A percentile compares a stretch with the other conserved stretches of the same genome.
Conservation (phyloP, 2,113 vertebrate genomes). For the Nycticorax nycticorax region DNA sequence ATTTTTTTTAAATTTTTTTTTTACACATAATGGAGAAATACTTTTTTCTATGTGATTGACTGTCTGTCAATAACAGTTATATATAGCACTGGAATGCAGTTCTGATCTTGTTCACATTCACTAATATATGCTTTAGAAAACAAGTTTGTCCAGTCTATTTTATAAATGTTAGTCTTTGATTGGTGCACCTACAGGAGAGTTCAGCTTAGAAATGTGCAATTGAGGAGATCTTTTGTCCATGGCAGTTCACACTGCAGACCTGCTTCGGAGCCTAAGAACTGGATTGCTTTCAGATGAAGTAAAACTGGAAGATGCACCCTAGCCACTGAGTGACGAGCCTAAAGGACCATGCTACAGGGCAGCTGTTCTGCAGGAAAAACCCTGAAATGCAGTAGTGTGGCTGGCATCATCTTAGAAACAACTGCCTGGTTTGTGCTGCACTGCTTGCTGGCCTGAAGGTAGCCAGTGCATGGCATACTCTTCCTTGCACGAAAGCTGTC, state of each 20-base stretch:
- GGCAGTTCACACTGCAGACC: background rate
- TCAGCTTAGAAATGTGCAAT: background rate
- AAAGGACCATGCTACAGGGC: accelerated
- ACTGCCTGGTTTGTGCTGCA: too few relatives aligned
- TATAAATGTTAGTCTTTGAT: background rate
- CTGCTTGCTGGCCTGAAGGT: background rate
- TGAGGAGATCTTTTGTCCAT: background rate
- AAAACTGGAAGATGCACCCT: background rate
- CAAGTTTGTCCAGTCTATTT: background rate
- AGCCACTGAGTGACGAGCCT: too few relatives aligned
- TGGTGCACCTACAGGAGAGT: background rate
- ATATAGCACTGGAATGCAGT: background rate
- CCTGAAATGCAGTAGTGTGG: background rate
- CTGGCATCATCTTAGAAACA: background rate
- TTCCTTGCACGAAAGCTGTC: background rate
- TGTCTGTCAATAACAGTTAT: background rate
- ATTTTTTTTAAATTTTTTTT: background rate
- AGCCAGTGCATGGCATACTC: accelerated
- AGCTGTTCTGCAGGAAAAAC: background rate
- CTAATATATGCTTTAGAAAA: background rate
- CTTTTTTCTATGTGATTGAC: background rate
- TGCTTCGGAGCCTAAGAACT: background rate
- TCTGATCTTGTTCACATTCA: background rate
- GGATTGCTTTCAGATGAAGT: background rate
- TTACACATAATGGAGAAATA: background rate